A percentile compares a stretch with the other conserved stretches of the same genome.
These are phyloP conservation scores for Spea bombifrons DNA, from an alignment of 2,113 vertebrate species.

Conservation along the genomic window DNA sequence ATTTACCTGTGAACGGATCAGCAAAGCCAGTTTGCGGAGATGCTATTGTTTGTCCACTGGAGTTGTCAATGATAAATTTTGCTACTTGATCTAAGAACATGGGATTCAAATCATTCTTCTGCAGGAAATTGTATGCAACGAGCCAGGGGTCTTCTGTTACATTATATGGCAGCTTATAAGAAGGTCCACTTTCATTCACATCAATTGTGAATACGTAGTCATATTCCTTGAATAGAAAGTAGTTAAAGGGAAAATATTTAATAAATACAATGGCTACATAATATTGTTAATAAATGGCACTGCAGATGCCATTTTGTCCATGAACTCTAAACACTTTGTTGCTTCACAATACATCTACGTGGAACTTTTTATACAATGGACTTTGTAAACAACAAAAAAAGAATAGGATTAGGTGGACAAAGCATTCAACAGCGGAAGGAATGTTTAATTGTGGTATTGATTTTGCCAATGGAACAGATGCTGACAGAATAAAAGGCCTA, in stretches of 20 bases:
- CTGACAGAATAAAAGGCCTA: no score
- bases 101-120: slow-evolving; percentile 91
- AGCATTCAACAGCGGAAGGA: no score
- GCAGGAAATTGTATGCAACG: slow-evolving; percentile 90
- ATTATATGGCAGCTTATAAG: slow-evolving; percentile 94
- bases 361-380: no score
- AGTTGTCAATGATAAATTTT: slow-evolving; percentile 96
- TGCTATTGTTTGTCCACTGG: slow-evolving; percentile 82
- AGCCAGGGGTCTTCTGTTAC: slow-evolving; percentile 90
- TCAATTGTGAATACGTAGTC: slow-evolving; percentile 97
- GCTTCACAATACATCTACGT: no score
- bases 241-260: background rate
- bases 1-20: slow-evolving; percentile 92
- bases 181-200: slow-evolving; percentile 89
- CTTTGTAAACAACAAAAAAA: no score
- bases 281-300: no score
- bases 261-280: background rate
- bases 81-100: slow-evolving; percentile 98
- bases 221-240: slow-evolving; percentile 76
- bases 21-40: slow-evolving; percentile 63
- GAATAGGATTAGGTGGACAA: no score
- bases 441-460: no score
- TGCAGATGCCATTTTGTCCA: no score
- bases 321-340: no score
- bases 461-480: no score